Conservation (phyloP, 2,797 vertebrate genomes). For the Peromyscus nudipes region DNA sequence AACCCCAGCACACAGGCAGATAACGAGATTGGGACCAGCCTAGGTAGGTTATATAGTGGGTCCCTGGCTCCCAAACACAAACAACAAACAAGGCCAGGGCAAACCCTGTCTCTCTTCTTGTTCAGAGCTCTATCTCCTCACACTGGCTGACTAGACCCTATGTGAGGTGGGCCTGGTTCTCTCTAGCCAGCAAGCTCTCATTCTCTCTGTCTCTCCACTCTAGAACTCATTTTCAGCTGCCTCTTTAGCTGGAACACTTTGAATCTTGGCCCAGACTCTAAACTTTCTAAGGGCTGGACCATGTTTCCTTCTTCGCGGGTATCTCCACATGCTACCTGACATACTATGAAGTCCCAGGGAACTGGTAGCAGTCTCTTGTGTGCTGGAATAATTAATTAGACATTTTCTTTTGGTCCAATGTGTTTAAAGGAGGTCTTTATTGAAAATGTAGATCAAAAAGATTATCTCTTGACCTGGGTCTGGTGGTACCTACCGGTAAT, state of each 20-base stretch:
- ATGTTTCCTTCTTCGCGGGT: background rate
- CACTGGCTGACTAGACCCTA: background rate
- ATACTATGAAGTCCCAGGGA: background rate
- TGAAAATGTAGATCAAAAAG: background rate
- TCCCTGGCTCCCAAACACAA: background rate
- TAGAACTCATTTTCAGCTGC: background rate
- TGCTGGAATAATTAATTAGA: background rate
- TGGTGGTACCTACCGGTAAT: background rate
- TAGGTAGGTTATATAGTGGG: background rate
- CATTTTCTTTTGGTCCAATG: background rate
- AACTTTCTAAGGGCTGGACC: background rate
- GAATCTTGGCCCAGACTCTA: background rate
- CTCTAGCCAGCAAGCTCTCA: background rate
- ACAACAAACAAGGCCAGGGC: background rate
- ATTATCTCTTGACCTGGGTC: background rate
- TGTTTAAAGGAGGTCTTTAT: background rate
- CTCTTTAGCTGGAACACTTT: background rate
- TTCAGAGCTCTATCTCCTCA: background rate
- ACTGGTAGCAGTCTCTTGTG: background rate
- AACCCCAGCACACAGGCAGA: background rate
- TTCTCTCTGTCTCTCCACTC: background rate
- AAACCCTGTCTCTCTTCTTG: background rate
- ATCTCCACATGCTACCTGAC: background rate
- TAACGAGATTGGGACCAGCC: background rate
- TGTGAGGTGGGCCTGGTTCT: background rate